Percentiles rank a stretch among this genome's conserved stretches.
These are phyloP conservation scores for Epinotia brunnichana DNA, from an alignment of 2,888 invertebrate species.

Conservation along the genomic window DNA sequence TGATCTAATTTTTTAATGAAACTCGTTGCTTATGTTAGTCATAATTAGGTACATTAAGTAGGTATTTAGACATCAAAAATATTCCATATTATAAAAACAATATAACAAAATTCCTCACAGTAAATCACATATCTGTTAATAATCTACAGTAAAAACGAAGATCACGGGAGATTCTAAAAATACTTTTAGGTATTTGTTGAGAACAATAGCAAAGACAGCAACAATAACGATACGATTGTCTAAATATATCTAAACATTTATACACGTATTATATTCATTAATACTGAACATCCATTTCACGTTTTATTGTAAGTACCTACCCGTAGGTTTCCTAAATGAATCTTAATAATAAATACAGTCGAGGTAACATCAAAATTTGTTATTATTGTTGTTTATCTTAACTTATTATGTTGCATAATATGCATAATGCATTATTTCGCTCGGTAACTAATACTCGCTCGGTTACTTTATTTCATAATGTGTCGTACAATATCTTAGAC, in stretches of 20 bases:
- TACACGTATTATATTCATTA: constrained; percentile 48
- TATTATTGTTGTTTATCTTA: neutral
- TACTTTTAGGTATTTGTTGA: constrained; percentile 21
- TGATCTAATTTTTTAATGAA: neutral
- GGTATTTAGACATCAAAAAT: constrained; percentile 4
- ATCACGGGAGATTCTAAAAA: constrained; percentile 13
- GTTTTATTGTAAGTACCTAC: constrained; percentile 5
- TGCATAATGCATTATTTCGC: neutral
- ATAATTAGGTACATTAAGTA: constrained; percentile 8
- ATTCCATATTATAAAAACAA: constrained; percentile 10
- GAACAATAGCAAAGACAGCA: constrained; percentile 36
- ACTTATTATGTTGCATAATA: neutral
- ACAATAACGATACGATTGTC: constrained; percentile 47
- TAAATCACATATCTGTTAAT: constrained; percentile 15
- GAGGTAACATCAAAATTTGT: neutral
- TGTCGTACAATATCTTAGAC: neutral
- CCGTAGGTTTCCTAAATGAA: neutral
- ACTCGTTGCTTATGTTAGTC: neutral
- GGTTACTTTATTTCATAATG: neutral
- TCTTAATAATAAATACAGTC: neutral
- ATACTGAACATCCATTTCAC: constrained; percentile 47
- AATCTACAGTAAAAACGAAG: neutral
- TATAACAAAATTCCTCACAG: constrained; percentile 9
- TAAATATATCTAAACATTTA: constrained; percentile 53
- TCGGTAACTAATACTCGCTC: neutral